Conservation (phyloP, 1,140 invertebrate species). For the Berghia stephanieae region DNA sequence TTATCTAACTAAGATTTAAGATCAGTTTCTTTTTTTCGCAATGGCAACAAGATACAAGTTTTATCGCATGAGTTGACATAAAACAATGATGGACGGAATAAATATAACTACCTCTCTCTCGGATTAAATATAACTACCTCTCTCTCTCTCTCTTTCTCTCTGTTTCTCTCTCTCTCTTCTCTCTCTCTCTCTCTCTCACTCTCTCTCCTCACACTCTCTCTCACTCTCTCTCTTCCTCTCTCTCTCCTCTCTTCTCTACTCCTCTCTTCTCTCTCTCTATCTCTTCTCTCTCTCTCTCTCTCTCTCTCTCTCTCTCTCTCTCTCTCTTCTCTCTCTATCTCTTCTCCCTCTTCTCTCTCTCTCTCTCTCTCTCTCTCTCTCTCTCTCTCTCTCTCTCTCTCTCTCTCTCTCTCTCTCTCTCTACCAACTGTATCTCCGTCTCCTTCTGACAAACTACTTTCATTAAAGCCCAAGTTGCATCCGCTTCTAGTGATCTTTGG, state of each 20-base stretch:
- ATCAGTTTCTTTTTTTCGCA: no score
- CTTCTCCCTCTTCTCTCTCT: neutral
- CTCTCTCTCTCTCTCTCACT: neutral
- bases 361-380: neutral
- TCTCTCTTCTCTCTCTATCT: neutral
- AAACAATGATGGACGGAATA: no score
- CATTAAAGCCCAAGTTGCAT: no score
- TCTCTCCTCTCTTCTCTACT: neutral
- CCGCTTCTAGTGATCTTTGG: no score
- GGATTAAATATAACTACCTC: no score
- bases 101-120: neutral
- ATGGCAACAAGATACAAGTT: no score
- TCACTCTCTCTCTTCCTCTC: neutral
- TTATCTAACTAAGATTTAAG: no score
- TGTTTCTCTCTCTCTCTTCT: no score
- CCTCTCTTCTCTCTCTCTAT: neutral
- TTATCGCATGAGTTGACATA: no score
- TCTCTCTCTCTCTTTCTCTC: no score
- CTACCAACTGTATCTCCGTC: neutral
- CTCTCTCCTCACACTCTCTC: slow-evolving; percentile 4
- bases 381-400: neutral
- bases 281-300: neutral
- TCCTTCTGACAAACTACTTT: neutral
- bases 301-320: neutral
- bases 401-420: neutral